Base-by-base conservation (phyloP, 2,888 invertebrate species). In the Macropis europaea region DNA sequence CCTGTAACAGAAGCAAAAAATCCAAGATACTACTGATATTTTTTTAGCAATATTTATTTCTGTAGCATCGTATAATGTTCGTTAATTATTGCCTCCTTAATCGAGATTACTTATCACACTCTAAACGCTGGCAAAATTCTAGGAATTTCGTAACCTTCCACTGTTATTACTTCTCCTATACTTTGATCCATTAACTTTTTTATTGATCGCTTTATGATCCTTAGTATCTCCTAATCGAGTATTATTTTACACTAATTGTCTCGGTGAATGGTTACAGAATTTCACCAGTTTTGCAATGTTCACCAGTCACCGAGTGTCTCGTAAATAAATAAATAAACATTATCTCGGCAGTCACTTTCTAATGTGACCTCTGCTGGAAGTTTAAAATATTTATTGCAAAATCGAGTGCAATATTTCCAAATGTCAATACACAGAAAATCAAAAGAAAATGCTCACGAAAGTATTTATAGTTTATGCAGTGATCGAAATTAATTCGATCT, bases 41-140 rank as follows among this genome's bases (percentile, higher is more conserved):
- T 66, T 32, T 34, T 24, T 5, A 43, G 26, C 48, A 15, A 26
- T 36, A 56, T 40, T 59, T 22, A 30, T 45, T 52, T 38, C 48
- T 50, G 52, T 30, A n/a, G 36, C 66, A 52, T 66, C 67, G 67
- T 24, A 26, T 48, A 53, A 67, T 67, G 32, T 22, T 47, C 53
- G 26, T 24, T 53, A 53, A 54, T 67, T 66, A 45, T 34, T 28
- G 54, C 26, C 22, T 45, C 48, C 48, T 67, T 48, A 54, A 34
- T 42, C 54, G 45, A 15, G 30, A 68, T 48, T 54, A 40, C 43
- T 43, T 52, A 38, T 47, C 34, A 32, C 57, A 59, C 48, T 62
- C 48, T 62, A 54, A 42, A 54, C 38, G 36, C 34, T 22, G 28
- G 24, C 17, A 26, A 32, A 57, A 50, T 69, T 60, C 60, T 42